Conservation (phyloP, 2,888 invertebrate genomes). For the Tethea ocularis region DNA sequence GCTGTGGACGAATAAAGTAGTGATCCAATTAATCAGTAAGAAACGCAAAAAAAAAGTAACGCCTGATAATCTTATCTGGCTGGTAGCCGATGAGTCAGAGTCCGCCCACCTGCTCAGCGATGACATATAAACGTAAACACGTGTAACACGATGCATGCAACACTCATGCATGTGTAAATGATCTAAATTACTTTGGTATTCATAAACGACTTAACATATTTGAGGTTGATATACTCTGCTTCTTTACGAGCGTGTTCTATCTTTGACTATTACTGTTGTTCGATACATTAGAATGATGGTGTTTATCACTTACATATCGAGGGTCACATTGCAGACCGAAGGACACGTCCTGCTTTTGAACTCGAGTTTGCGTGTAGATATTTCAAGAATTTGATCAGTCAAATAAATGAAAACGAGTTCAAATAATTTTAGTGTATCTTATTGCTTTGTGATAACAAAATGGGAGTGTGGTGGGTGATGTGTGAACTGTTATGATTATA, state of each 20-base stretch:
- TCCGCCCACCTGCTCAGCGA: slow-evolving; percentile 42
- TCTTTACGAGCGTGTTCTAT: not conserved
- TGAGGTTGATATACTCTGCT: slow-evolving; percentile 6
- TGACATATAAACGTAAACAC: slow-evolving; percentile 29
- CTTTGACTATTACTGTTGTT: not conserved
- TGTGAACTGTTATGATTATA: too few species aligned
- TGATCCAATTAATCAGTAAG: not conserved
- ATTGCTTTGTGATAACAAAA: too few species aligned
- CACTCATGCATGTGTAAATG: slow-evolving; percentile 9
- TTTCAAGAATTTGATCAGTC: too few species aligned
- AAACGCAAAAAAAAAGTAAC: too few species aligned
- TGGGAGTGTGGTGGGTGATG: not conserved
- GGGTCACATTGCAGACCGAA: too few species aligned
- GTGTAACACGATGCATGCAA: slow-evolving; percentile 13
- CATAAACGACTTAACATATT: slow-evolving; percentile 10
- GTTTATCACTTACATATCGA: too few species aligned
- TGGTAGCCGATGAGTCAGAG: slow-evolving; percentile 41
- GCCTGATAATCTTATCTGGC: slow-evolving; percentile 44
- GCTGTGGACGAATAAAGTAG: not conserved
- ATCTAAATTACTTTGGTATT: slow-evolving; percentile 13
- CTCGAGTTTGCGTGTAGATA: too few species aligned
- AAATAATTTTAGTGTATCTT: not conserved
- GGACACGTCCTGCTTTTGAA: too few species aligned
- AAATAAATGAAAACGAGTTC: too few species aligned
- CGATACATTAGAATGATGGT: too few species aligned